These are phyloP conservation scores for Labroides dimidiatus DNA, from an alignment of 2,797 vertebrate genomes.

Conservation along the genomic window DNA sequence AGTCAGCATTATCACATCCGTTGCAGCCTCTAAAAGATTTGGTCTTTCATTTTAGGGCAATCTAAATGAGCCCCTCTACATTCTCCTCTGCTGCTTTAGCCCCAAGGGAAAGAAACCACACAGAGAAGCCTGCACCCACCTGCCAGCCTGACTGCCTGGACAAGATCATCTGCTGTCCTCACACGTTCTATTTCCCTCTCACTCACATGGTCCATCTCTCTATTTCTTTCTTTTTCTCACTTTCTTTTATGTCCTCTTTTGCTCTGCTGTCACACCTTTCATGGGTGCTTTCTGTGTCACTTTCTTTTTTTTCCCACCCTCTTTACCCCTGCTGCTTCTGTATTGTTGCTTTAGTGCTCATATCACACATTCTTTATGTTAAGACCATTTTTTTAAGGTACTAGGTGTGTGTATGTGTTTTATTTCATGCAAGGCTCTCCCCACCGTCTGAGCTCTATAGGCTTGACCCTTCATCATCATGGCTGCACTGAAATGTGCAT, in stretches of 20 bases:
- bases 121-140: conserved; percentile 57
- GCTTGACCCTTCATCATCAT: conserved; percentile 23
- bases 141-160: conserved; percentile 58
- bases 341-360: conserved; percentile 77
- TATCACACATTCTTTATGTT: conserved; percentile 66
- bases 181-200: conserved; percentile 17
- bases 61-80: conserved; percentile 69
- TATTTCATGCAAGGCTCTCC: conserved; percentile 31
- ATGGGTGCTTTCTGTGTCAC: conserved; percentile 33
- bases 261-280: conserved; percentile 65
- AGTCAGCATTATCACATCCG: conserved; percentile 57
- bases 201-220: conserved; percentile 20
- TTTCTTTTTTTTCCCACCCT: neutral
- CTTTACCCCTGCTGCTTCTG: conserved; percentile 58
- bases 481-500: conserved; percentile 2
- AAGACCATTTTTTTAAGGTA: conserved; percentile 17
- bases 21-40: conserved; percentile 56
- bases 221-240: conserved; percentile 35
- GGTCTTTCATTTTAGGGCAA: conserved; percentile 60
- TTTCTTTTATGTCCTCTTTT: conserved; percentile 54
- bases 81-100: conserved; percentile 61
- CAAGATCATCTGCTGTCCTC: conserved; percentile 56
- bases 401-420: conserved; percentile 32
- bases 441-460: conserved; percentile 4
- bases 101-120: conserved; percentile 60